Conservation (phyloP, 2,113 vertebrate genomes). For the Varanus salvator region DNA sequence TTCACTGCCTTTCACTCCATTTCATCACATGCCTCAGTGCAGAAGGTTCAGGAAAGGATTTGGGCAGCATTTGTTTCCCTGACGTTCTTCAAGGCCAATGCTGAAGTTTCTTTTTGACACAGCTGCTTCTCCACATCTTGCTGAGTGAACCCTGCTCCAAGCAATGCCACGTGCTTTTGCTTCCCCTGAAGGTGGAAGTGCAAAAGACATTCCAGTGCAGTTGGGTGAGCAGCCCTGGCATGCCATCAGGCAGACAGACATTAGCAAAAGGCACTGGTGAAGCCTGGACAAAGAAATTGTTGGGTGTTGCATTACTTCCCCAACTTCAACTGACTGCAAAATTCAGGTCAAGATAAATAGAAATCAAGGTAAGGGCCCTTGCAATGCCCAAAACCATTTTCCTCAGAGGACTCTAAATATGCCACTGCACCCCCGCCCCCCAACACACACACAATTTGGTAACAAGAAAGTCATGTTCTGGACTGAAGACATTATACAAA, state of each 20-base stretch:
- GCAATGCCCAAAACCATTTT: neutral
- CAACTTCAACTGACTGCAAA: neutral
- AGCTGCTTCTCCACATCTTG: conserved; percentile 36
- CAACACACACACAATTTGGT: no score
- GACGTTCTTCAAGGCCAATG: conserved; percentile 21
- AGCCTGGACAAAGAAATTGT: neutral
- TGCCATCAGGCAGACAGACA: neutral
- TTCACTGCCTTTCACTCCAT: neutral
- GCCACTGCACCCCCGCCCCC: neutral
- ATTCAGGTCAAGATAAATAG: neutral
- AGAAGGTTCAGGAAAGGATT: neutral
- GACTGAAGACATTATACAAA: neutral
- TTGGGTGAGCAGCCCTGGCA: neutral
- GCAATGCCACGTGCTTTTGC: neutral
- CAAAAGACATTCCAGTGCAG: neutral
- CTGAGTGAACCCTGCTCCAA: conserved; percentile 20
- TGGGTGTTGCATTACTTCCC: neutral
- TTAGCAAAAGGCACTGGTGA: neutral
- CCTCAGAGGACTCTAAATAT: neutral
- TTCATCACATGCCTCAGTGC: neutral
- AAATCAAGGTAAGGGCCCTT: neutral
- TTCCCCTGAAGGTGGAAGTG: neutral
- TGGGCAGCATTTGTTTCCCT: neutral
- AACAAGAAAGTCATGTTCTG: neutral
- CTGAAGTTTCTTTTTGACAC: conserved; percentile 7